These are phyloP conservation scores for Drosophila rufa DNA, from an alignment of 1,140 invertebrate genomes.

Conservation along the genomic window DNA sequence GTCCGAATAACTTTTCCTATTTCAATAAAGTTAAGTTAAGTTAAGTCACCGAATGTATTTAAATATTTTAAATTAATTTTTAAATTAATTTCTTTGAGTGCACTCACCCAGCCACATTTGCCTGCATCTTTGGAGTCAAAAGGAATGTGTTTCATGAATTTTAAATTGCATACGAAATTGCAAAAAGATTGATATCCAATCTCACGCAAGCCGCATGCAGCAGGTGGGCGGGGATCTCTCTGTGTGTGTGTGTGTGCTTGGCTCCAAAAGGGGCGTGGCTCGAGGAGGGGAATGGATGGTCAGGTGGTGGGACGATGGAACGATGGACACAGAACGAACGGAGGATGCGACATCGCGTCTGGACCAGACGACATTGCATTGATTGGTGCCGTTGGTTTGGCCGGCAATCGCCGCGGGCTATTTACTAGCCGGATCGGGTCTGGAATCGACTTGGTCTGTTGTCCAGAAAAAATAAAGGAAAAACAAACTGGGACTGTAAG, in stretches of 20 bases:
- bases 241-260: constrained; percentile 2
- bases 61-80: not conserved
- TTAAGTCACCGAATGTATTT: not conserved
- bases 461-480: constrained; percentile 5
- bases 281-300: constrained; percentile 14
- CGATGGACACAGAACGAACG: constrained; percentile 14
- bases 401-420: constrained; percentile 55
- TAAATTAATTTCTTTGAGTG: constrained; percentile 3
- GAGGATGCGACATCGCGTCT: constrained; percentile 52
- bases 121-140: constrained; percentile 82
- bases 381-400: constrained; percentile 73
- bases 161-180: constrained; percentile 84
- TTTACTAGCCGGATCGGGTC: constrained; percentile 48
- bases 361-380: constrained; percentile 64
- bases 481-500: no score
- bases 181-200: constrained; percentile 85
- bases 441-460: constrained; percentile 19
- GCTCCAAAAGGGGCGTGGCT: constrained; percentile 11
- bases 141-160: constrained; percentile 84
- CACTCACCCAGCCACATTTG: constrained; percentile 57
- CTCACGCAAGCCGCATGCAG: constrained; percentile 75
- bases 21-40: no score
- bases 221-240: constrained; percentile 64
- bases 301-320: constrained; percentile 15
- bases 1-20: no score